These are phyloP conservation scores for Brassicogethes aeneus DNA, from an alignment of 2,888 invertebrate species.

Conservation along the genomic window DNA sequence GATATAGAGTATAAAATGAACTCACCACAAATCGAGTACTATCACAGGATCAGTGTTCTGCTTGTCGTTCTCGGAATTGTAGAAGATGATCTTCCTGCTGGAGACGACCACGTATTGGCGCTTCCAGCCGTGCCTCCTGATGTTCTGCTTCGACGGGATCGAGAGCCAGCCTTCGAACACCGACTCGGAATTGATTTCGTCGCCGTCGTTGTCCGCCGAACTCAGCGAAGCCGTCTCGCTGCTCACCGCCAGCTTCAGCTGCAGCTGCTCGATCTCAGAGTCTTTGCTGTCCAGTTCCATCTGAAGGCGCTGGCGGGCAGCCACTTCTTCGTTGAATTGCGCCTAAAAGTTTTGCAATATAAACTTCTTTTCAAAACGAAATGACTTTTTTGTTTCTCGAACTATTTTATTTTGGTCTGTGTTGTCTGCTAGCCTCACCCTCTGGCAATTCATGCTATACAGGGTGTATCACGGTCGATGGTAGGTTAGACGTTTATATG, in stretches of 20 bases:
- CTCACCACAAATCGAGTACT: slow-evolving; percentile 89
- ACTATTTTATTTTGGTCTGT: no score
- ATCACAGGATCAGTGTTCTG: slow-evolving; percentile 90
- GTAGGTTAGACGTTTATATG: no score
- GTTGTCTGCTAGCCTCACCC: no score
- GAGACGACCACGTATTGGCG: slow-evolving; percentile 96
- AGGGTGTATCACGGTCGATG: no score
- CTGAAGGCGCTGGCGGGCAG: slow-evolving; percentile 67
- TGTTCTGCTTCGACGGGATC: slow-evolving; percentile 91
- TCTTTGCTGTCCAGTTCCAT: slow-evolving; percentile 98
- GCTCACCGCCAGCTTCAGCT: slow-evolving; percentile 69
- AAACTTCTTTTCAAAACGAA: slow-evolving; percentile 6
- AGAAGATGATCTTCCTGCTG: slow-evolving; percentile 94
- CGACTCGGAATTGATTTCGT: slow-evolving; percentile 60
- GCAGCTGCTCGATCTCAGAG: slow-evolving; percentile 87
- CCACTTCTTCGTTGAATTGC: slow-evolving; percentile 73
- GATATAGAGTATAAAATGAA: slow-evolving; percentile 14
- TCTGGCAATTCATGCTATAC: no score
- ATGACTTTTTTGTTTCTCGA: not conserved
- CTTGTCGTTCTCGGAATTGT: slow-evolving; percentile 89
- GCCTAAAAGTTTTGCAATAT: slow-evolving; percentile 61
- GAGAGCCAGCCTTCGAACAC: slow-evolving; percentile 94
- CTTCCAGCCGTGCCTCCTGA: slow-evolving; percentile 92
- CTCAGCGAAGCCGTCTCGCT: slow-evolving; percentile 87
- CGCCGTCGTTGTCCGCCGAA: slow-evolving; percentile 80